These are phyloP conservation scores for Sander lucioperca DNA, from an alignment of 2,113 vertebrate genomes.

Conservation along the genomic window DNA sequence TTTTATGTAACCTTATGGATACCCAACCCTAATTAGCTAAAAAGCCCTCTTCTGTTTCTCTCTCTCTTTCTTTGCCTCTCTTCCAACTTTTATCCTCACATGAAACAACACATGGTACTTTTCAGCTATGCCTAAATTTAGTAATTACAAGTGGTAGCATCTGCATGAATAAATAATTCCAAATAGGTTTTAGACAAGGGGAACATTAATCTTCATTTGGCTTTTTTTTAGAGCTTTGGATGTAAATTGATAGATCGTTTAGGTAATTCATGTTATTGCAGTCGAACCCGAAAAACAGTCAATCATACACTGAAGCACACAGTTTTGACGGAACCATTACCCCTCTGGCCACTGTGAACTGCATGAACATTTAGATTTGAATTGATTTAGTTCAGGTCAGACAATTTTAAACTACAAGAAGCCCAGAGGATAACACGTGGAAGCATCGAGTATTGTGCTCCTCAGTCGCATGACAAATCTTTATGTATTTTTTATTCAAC, in stretches of 20 bases:
- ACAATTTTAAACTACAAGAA: conserved; percentile 11
- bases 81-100: conserved; percentile 18
- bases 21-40: conserved; percentile 49
- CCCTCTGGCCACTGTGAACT: conserved; percentile 2
- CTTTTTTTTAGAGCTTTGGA: conserved; percentile 1
- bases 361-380: neutral
- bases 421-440: conserved; percentile 2
- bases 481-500: neutral
- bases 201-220: neutral
- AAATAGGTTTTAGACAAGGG: neutral
- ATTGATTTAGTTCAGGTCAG: conserved; percentile 11
- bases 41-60: conserved; percentile 6
- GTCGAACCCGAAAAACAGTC: neutral
- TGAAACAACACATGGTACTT: conserved; percentile 24
- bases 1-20: conserved; percentile 72
- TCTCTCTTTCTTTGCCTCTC: conserved; percentile 15
- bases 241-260: neutral
- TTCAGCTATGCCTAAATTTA: neutral
- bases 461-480: neutral
- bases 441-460: neutral
- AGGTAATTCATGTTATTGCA: neutral
- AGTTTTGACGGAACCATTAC: neutral
- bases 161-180: neutral
- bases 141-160: conserved; percentile 33
- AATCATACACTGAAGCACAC: conserved; percentile 6